A percentile compares a stretch with the other conserved stretches of the same genome.
These are phyloP conservation scores for Porites australiensis DNA, from an alignment of 64 coral and sea anemone species.

Conservation along the genomic window DNA sequence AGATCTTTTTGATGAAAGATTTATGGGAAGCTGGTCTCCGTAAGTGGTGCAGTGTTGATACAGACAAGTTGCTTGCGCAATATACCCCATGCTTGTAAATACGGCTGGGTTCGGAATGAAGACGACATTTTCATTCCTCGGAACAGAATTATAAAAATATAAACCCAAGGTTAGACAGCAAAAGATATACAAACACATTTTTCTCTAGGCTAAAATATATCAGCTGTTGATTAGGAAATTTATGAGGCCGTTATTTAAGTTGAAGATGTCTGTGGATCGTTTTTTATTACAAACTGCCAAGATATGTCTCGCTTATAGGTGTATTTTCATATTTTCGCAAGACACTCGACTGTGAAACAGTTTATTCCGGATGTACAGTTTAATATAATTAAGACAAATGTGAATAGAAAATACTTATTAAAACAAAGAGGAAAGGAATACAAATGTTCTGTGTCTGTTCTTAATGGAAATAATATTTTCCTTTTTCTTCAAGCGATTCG, in stretches of 20 bases:
- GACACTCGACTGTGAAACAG: not conserved
- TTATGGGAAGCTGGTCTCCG: constrained; percentile 13
- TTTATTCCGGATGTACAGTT: not conserved
- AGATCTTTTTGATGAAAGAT: constrained; percentile 36
- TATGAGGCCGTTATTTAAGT: not conserved
- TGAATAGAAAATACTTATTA: not conserved
- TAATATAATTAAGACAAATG: not conserved
- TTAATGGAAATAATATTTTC: not conserved
- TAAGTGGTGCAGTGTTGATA: not conserved
- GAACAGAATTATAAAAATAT: too few relatives aligned
- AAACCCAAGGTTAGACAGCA: too few relatives aligned
- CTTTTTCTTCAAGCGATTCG: too few relatives aligned
- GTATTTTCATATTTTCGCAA: constrained; percentile 46
- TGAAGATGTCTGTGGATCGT: not conserved
- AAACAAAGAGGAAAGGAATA: not conserved
- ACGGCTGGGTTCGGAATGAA: too few relatives aligned
- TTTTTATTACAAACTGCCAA: not conserved
- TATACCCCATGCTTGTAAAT: not conserved
- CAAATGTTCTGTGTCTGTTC: too few relatives aligned
- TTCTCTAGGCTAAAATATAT: too few relatives aligned
- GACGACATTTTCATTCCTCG: too few relatives aligned
- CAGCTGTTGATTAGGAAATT: not conserved
- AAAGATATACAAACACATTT: too few relatives aligned
- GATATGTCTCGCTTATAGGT: not conserved
- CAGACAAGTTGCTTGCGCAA: not conserved